These are phyloP conservation scores for Argentina silus DNA, from an alignment of 2,797 vertebrate genomes.

Conservation along the genomic window DNA sequence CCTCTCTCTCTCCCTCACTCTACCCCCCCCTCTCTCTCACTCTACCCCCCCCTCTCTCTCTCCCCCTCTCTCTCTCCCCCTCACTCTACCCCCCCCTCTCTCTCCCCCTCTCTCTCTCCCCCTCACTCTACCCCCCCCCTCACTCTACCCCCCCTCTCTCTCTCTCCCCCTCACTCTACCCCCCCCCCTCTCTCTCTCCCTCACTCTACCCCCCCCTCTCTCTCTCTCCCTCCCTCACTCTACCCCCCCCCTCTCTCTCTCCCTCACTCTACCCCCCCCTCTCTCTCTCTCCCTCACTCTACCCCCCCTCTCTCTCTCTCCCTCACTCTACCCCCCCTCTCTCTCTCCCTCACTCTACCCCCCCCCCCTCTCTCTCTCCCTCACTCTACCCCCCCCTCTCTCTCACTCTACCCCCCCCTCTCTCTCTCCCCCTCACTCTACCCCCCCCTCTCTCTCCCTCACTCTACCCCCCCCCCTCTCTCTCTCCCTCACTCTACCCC, in stretches of 20 bases:
- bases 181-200: background rate
- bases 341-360: background rate
- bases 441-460: background rate
- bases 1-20: constrained; percentile 29
- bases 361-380: background rate
- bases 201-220: background rate
- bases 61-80: constrained; percentile 38
- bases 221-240: background rate
- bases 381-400: too few relatives aligned
- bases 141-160: background rate
- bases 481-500: too few relatives aligned
- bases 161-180: background rate
- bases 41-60: constrained; percentile 39
- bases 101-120: background rate
- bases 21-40: constrained; percentile 30
- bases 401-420: background rate
- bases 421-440: background rate
- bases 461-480: background rate
- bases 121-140: background rate
- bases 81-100: background rate
- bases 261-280: background rate
- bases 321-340: background rate
- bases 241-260: too few relatives aligned
- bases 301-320: constrained; percentile 11
- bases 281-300: background rate